Evolutionary conservation across 2,797 vertebrate genomes (phyloP), one percentile per base, ranked within the genome.

Genomic region (Lutjanus argentimaculatus): DNA sequence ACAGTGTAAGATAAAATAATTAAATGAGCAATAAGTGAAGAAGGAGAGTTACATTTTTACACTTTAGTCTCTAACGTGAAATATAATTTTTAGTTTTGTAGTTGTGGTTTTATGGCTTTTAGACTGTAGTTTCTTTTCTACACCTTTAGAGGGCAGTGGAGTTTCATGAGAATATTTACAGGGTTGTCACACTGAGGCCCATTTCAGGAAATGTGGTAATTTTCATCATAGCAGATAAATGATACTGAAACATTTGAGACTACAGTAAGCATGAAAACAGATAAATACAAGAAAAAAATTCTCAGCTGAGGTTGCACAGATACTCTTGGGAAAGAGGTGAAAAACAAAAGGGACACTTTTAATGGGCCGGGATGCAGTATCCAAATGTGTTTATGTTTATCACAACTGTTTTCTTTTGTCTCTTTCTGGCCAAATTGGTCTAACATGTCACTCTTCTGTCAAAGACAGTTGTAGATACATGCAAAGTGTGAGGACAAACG

Each of bases 141-240:
- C 30, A 76, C 87, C 91, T 73, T 8, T 71, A 88, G 93, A 66
- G 86, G 91, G 88, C 91, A 86, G 75, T 72, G 30, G 14, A 69
- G 57, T 65, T 6, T 76, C 45, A 79, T 58, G 8, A 36, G 8
- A 68, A 36, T n/a, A 48, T 64, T 8, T 56, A 14, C 22, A 46
- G 19, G 0, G 3, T 45, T 51, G 36, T 8, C 12, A 59, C 19
- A 36, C 2, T 42, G 10, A 49, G 16, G n/a, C 14, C 5, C 11
- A 21, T 59, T 43, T 17, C 8, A 77, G 17, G 14, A 66, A 46
- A 52, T 6, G 42, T 61, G 55, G 1, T 56, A 2, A 64, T 74
- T 13, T 16, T 53, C 22, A 7, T 51, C 7, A 22, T 68, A 2
- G 2, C 8, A 75, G 8, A 30, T 63, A 43, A 51, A 14, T 66